A percentile compares a stretch with the other conserved stretches of the same genome.
Evolutionary conservation across 2,888 invertebrate genomes (phyloP).

Genomic region (Spatulosminthurus flaviceps): DNA sequence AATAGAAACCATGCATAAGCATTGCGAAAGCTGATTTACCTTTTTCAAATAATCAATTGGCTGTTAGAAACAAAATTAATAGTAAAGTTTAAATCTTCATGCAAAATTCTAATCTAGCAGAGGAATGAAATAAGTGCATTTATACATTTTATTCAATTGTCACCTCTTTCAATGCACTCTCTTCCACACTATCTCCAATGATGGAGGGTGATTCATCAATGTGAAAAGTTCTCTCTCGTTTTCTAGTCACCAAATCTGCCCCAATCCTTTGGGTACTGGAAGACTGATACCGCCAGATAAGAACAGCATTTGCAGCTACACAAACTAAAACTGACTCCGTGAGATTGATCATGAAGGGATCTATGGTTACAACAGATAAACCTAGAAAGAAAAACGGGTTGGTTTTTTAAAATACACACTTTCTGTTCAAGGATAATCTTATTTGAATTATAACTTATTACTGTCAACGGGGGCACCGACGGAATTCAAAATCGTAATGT

Average conservation of each 20-base stretch:
- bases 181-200: slow-evolving; percentile 74
- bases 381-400: slow-evolving; percentile 38
- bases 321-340: slow-evolving; percentile 53
- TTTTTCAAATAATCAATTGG: slow-evolving; percentile 42
- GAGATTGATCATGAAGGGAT: slow-evolving; percentile 56
- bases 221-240: slow-evolving; percentile 78
- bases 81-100: slow-evolving; percentile 5
- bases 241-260: slow-evolving; percentile 63
- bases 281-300: slow-evolving; percentile 55
- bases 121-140: too few relatives aligned
- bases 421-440: too few relatives aligned
- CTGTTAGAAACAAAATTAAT: slow-evolving; percentile 33
- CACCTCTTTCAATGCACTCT: slow-evolving; percentile 69
- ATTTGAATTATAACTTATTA: slow-evolving; percentile 58
- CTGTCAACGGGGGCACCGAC: slow-evolving; percentile 87
- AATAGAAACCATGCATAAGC: background rate
- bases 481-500: slow-evolving; percentile 80
- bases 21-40: slow-evolving; percentile 8
- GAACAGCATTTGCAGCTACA: slow-evolving; percentile 54
- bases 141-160: slow-evolving; percentile 28
- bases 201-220: slow-evolving; percentile 83
- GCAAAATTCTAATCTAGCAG: background rate
- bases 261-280: slow-evolving; percentile 57
- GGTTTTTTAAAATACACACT: too few relatives aligned
- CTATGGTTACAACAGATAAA: slow-evolving; percentile 47